A percentile compares a stretch with the other conserved stretches of the same genome.
These are phyloP conservation scores for Pinctada fucata DNA, from an alignment of 2,888 invertebrate species.

Conservation along the genomic window DNA sequence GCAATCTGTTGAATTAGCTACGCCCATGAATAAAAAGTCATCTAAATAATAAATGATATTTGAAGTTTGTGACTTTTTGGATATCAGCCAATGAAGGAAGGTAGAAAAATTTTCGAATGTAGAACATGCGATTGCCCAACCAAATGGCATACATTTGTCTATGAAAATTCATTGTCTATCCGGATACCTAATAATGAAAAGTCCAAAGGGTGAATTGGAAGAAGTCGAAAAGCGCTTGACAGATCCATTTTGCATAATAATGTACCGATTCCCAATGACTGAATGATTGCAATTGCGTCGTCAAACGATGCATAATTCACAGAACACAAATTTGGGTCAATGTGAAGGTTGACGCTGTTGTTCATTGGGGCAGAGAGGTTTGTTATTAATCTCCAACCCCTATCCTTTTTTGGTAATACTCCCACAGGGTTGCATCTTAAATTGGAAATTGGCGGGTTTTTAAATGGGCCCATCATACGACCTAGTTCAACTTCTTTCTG, in stretches of 20 bases:
- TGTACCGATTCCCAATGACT: neutral
- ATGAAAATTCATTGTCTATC: conserved; percentile 10
- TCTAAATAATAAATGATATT: conserved; percentile 26
- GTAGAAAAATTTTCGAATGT: conserved; percentile 23
- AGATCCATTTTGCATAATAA: conserved; percentile 11
- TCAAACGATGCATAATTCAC: conserved; percentile 15
- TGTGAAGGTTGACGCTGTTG: conserved; percentile 14
- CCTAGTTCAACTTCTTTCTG: conserved; percentile 11
- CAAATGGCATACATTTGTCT: conserved; percentile 19
- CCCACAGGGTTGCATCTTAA: conserved; percentile 5
- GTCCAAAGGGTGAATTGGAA: conserved; percentile 15
- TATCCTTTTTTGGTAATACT: conserved; percentile 3
- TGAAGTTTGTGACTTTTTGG: neutral
- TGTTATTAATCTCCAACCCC: conserved; percentile 7
- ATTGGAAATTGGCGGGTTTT: conserved; percentile 8
- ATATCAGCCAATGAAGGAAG: conserved; percentile 18
- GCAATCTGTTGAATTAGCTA: conserved; percentile 9
- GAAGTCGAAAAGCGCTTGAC: conserved; percentile 19
- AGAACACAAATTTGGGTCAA: conserved; percentile 5
- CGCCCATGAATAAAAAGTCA: conserved; percentile 30
- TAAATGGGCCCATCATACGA: neutral
- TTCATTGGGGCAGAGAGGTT: conserved; percentile 9
- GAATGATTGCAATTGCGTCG: neutral
- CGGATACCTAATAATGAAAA: conserved; percentile 17
- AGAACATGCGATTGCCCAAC: conserved; percentile 17